Evolutionary conservation across 2,888 invertebrate genomes (phyloP).

Genomic region (Metacarcinus magister): DNA sequence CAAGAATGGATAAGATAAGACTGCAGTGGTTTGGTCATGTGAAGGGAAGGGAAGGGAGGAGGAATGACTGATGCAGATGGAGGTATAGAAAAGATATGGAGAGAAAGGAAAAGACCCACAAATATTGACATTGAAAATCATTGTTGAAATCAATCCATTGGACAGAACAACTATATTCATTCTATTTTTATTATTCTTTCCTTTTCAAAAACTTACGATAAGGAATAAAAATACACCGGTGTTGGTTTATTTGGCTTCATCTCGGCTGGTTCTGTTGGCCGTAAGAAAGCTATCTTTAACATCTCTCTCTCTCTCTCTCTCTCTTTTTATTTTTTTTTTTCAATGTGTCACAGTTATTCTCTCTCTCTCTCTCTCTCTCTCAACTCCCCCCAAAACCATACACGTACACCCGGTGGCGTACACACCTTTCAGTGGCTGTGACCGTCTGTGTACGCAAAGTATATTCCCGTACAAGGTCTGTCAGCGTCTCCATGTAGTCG

Average conservation of each 20-base stretch:
- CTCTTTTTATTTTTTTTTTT: background rate
- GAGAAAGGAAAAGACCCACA: too few relatives aligned
- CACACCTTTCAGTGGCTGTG: background rate
- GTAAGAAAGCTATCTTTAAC: background rate
- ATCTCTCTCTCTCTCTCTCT: background rate
- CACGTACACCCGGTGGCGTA: background rate
- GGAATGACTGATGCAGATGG: too few relatives aligned
- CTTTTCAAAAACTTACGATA: background rate
- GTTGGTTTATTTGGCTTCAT: background rate
- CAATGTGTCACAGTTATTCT: background rate
- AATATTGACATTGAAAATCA: too few relatives aligned
- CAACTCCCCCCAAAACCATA: background rate
- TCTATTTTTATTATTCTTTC: too few relatives aligned
- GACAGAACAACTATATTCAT: too few relatives aligned
- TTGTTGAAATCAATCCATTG: too few relatives aligned
- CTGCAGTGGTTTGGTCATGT: too few relatives aligned
- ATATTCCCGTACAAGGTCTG: conserved; percentile 76
- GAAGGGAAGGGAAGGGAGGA: too few relatives aligned
- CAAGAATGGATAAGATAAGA: too few relatives aligned
- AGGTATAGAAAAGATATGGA: too few relatives aligned
- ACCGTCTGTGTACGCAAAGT: conserved; percentile 60
- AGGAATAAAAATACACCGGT: background rate
- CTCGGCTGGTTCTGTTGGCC: background rate
- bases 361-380: background rate
- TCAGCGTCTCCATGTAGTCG: conserved; percentile 80